These are phyloP conservation scores for Tigriopus californicus DNA, from an alignment of 2,888 invertebrate genomes.

Conservation along the genomic window DNA sequence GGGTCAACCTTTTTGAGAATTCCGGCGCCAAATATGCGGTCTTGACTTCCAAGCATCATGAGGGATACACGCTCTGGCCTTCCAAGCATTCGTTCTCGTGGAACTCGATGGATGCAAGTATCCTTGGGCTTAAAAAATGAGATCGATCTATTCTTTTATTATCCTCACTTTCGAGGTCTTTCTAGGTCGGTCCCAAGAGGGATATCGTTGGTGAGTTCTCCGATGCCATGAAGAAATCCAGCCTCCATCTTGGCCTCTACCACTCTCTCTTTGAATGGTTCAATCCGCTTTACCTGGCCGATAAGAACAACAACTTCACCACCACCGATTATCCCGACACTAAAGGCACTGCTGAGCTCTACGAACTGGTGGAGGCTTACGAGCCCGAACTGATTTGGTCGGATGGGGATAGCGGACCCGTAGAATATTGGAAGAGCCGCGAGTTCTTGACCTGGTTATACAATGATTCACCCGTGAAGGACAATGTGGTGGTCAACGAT, in stretches of 20 bases:
- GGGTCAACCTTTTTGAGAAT: not conserved
- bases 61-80: conserved; percentile 69
- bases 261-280: conserved; percentile 57
- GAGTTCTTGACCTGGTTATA: conserved; percentile 82
- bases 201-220: conserved; percentile 17
- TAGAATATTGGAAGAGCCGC: conserved; percentile 55
- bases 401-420: conserved; percentile 40
- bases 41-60: conserved; percentile 70
- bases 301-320: conserved; percentile 26
- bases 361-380: conserved; percentile 39
- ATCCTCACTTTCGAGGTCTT: not conserved
- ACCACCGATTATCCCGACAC: conserved; percentile 16
- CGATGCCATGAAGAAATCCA: conserved; percentile 26
- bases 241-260: conserved; percentile 32
- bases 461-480: conserved; percentile 71
- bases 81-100: conserved; percentile 60
- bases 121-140: conserved; percentile 6
- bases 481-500: conserved; percentile 76
- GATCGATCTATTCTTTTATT: not conserved
- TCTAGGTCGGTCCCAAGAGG: conserved; percentile 29
- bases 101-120: conserved; percentile 57
- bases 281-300: conserved; percentile 54
- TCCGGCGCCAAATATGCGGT: conserved; percentile 34
- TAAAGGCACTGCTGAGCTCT: conserved; percentile 56
- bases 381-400: conserved; percentile 63